phyloP scores from a whole-genome alignment of 2,113 vertebrate species.

The Naja naja region DNA sequence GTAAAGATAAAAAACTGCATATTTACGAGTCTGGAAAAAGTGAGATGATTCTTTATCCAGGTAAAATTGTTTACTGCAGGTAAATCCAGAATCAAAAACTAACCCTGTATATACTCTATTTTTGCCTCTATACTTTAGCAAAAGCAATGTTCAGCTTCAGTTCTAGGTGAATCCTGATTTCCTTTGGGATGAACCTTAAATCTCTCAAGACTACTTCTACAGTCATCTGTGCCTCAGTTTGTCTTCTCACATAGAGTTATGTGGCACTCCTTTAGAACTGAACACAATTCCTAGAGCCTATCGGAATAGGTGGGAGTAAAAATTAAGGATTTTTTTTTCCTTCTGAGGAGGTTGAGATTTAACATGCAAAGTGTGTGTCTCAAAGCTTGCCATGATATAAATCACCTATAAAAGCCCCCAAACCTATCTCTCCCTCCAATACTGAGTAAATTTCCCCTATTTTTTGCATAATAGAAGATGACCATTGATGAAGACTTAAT shows the following conservation, averaged over 20 bases:
- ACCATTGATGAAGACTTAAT: neutral
- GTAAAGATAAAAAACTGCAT: constrained; percentile 70
- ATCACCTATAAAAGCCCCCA: neutral
- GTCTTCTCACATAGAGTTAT: neutral
- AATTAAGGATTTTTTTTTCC: neutral
- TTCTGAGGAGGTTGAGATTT: neutral
- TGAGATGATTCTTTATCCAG: constrained; percentile 67
- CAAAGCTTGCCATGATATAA: neutral
- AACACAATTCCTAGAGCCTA: neutral
- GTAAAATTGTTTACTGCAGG: constrained; percentile 53
- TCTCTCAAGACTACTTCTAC: neutral
- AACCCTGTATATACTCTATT: neutral
- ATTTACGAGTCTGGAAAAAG: constrained; percentile 53
- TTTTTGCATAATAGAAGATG: neutral
- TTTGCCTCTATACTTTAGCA: neutral
- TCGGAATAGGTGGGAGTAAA: neutral
- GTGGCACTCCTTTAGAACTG: neutral
- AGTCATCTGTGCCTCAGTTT: neutral
- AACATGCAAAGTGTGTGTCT: neutral
- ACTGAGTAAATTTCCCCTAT: neutral
- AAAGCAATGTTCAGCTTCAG: neutral
- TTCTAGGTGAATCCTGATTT: neutral
- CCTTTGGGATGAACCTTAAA: neutral
- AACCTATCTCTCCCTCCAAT: neutral
- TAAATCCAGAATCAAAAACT: neutral